phyloP scores from a whole-genome alignment of 1,140 invertebrate genomes.

The Holotrichia oblita region DNA sequence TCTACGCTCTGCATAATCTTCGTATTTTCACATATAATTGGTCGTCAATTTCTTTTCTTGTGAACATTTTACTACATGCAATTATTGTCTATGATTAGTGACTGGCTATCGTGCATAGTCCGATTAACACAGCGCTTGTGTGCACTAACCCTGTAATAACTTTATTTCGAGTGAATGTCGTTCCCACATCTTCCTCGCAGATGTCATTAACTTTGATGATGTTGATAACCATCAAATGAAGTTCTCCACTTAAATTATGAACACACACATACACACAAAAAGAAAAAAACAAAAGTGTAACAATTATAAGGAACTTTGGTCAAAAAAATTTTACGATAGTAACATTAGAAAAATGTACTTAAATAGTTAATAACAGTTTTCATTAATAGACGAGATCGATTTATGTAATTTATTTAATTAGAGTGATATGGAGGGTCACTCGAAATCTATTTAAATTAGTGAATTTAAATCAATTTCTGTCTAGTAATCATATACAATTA shows the following conservation, averaged over 20 bases:
- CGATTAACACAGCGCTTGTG: neutral
- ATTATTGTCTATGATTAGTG: conserved; percentile 21
- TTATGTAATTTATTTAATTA: too few relatives aligned
- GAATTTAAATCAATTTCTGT: too few relatives aligned
- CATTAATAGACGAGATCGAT: too few relatives aligned
- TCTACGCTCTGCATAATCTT: neutral
- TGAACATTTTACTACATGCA: conserved; percentile 22
- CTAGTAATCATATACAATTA: too few relatives aligned
- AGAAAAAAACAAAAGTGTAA: too few relatives aligned
- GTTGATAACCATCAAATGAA: conserved; percentile 2
- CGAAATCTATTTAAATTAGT: too few relatives aligned
- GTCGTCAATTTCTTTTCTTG: neutral
- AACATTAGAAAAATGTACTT: too few relatives aligned
- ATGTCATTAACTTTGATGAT: conserved; percentile 15
- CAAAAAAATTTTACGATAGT: too few relatives aligned
- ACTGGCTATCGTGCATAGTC: neutral
- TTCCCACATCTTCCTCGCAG: conserved; percentile 1
- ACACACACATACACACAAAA: too few relatives aligned
- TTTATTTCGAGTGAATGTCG: conserved; percentile 11
- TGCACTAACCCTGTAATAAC: conserved; percentile 24
- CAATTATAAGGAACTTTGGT: too few relatives aligned
- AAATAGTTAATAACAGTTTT: too few relatives aligned
- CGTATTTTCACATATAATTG: conserved; percentile 17
- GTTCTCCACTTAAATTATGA: neutral
- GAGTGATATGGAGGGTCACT: too few relatives aligned